Conservation (phyloP, 2,888 invertebrate genomes). For the Atethmia centrago region DNA sequence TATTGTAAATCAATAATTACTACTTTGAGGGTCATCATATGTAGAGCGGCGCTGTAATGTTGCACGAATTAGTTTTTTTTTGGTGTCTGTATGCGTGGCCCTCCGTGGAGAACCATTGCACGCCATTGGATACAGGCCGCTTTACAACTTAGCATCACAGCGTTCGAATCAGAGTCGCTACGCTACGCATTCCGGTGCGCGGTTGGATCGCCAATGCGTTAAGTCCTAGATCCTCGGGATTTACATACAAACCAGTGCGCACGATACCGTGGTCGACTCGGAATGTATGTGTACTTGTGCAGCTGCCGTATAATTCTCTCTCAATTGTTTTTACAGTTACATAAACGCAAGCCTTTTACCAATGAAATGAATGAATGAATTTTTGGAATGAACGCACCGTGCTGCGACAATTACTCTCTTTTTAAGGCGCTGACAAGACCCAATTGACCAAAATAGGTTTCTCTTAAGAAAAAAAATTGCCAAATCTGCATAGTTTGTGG, state of each 20-base stretch:
- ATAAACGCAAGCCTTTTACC: constrained; percentile 18
- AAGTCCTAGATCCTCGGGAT: constrained; percentile 55
- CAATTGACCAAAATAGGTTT: no score
- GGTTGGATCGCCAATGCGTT: constrained; percentile 51
- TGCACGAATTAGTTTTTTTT: no score
- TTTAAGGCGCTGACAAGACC: no score
- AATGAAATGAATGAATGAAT: no score
- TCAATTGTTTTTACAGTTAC: constrained; percentile 47
- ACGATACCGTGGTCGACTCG: constrained; percentile 9
- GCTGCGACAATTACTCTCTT: neutral
- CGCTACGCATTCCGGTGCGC: constrained; percentile 24
- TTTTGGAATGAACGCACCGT: constrained; percentile 3
- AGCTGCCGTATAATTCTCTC: constrained; percentile 47
- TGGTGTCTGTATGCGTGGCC: no score
- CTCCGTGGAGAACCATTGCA: no score
- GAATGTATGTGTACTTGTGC: constrained; percentile 49
- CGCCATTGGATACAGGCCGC: neutral
- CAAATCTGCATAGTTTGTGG: no score
- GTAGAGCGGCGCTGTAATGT: no score
- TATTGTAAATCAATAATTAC: no score
- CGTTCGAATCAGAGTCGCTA: constrained; percentile 16
- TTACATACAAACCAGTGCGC: constrained; percentile 57
- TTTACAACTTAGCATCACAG: neutral
- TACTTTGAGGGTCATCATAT: no score
- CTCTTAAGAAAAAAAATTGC: no score